phyloP scores from a whole-genome alignment of 2,797 vertebrate species.

The Parauchenoglanis punctatus region DNA sequence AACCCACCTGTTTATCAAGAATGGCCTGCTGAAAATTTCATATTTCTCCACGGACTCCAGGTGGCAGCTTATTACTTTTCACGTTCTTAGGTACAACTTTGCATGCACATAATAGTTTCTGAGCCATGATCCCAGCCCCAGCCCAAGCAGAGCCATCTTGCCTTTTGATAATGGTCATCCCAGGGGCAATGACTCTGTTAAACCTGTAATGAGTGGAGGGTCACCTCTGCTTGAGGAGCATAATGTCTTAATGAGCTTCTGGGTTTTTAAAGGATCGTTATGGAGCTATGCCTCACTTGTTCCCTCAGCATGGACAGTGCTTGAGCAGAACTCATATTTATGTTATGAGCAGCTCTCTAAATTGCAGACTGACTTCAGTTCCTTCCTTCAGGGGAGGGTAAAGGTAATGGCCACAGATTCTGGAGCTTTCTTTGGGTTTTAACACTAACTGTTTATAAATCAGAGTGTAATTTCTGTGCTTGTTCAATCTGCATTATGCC shows the following conservation, averaged over 20 bases:
- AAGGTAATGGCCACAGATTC: conserved; percentile 35
- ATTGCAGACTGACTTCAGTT: conserved; percentile 38
- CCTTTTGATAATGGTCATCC: conserved; percentile 53
- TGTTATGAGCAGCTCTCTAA: conserved; percentile 46
- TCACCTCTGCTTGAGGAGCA: conserved; percentile 54
- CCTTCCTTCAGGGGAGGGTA: conserved; percentile 35
- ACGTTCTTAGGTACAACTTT: conserved; percentile 39
- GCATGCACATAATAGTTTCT: conserved; percentile 51
- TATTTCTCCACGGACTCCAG: conserved; percentile 21
- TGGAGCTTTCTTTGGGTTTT: conserved; percentile 34
- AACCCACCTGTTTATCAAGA: conserved; percentile 1
- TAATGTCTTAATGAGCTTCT: conserved; percentile 55
- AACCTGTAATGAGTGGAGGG: conserved; percentile 54
- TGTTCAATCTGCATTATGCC: not conserved
- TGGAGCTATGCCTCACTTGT: conserved; percentile 57
- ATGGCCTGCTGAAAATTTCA: not conserved
- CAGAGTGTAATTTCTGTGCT: not conserved
- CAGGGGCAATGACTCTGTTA: conserved; percentile 53
- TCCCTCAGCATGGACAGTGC: conserved; percentile 50
- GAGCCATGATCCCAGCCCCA: conserved; percentile 42
- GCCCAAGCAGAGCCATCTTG: conserved; percentile 44
- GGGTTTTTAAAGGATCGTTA: conserved; percentile 61
- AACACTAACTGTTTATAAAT: not conserved
- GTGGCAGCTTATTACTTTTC: conserved; percentile 42
- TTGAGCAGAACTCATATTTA: conserved; percentile 41